phyloP scores from a whole-genome alignment of 2,113 vertebrate species.

The Circaetus gallicus region DNA sequence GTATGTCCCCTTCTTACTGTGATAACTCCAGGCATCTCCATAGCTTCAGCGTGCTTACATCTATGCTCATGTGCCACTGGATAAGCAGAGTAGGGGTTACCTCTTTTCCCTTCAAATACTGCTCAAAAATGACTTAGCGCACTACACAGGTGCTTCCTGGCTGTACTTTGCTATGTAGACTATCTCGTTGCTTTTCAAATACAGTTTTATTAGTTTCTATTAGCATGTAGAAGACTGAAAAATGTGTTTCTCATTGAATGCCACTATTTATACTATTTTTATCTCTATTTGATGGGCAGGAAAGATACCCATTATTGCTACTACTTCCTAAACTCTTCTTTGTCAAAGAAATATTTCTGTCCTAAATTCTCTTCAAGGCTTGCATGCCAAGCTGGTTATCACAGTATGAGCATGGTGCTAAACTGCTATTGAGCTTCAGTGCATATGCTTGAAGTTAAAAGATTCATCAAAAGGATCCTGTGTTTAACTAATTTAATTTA shows the following conservation, averaged over 20 bases:
- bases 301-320: not conserved
- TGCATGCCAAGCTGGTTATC: not conserved
- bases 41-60: not conserved
- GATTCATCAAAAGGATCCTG: not conserved
- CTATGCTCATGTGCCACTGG: not conserved
- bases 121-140: not conserved
- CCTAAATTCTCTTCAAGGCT: not conserved
- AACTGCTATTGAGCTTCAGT: not conserved
- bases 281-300: not conserved
- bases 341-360: not conserved
- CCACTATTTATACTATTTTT: not conserved
- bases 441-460: not conserved
- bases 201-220: not conserved
- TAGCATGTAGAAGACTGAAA: not conserved
- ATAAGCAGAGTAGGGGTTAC: not conserved
- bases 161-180: not conserved
- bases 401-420: not conserved
- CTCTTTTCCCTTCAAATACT: not conserved
- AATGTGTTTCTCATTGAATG: not conserved
- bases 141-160: not conserved
- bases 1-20: not conserved
- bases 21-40: not conserved
- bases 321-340: not conserved
- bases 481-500: not conserved
- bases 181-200: not conserved